These are phyloP conservation scores for Timandra comae DNA, from an alignment of 2,888 invertebrate genomes.

Conservation along the genomic window DNA sequence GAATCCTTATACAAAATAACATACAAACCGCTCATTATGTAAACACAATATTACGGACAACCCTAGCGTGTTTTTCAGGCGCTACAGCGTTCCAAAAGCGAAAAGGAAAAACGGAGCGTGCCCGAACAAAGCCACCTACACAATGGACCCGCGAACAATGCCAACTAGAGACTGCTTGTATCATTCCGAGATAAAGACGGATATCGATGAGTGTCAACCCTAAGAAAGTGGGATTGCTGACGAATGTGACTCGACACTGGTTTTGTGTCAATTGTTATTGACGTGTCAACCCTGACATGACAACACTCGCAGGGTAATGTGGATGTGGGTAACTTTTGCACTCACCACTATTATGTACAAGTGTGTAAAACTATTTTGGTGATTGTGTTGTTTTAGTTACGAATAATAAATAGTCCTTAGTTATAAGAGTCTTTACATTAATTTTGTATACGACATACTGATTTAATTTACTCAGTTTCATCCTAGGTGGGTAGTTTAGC, in stretches of 20 bases:
- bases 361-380: too few species aligned
- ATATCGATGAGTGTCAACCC: slow-evolving; percentile 34
- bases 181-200: slow-evolving; percentile 64
- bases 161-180: slow-evolving; percentile 66
- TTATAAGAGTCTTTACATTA: too few species aligned
- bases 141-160: slow-evolving; percentile 68
- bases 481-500: too few species aligned
- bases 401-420: too few species aligned
- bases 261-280: slow-evolving; percentile 1
- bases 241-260: slow-evolving; percentile 1
- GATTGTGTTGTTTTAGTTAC: too few species aligned
- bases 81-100: slow-evolving; percentile 52
- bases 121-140: slow-evolving; percentile 62
- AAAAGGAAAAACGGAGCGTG: slow-evolving; percentile 71
- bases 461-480: too few species aligned
- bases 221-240: slow-evolving; percentile 17
- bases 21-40: slow-evolving; percentile 32
- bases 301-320: too few species aligned
- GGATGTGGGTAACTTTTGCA: too few species aligned
- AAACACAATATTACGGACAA: slow-evolving; percentile 32
- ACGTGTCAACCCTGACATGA: slow-evolving; percentile 1
- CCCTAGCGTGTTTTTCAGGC: slow-evolving; percentile 37
- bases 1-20: slow-evolving; percentile 3
- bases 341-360: too few species aligned
- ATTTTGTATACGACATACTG: too few species aligned